These are phyloP conservation scores for Chionodraco myersi DNA, from an alignment of 2,113 vertebrate species.

Conservation along the genomic window DNA sequence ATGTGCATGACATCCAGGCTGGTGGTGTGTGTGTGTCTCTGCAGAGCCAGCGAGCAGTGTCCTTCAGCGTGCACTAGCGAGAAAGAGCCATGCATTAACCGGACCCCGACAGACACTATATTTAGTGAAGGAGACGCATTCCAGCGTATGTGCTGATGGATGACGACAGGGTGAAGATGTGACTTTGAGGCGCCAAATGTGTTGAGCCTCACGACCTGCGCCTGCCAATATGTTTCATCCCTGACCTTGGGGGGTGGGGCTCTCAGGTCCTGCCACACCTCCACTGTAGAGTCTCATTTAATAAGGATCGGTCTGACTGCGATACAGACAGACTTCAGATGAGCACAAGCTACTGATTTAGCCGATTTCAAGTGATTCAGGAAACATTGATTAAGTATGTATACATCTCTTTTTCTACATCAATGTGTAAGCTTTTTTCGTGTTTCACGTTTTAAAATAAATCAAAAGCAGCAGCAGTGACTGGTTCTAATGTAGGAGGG, in stretches of 20 bases:
- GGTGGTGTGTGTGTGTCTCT: constrained; percentile 32
- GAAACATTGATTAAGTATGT: background rate
- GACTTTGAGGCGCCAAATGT: constrained; percentile 77
- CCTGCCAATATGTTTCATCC: constrained; percentile 63
- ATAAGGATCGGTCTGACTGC: constrained; percentile 21
- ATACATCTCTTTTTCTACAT: background rate
- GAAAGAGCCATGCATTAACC: constrained; percentile 65
- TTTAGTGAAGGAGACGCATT: constrained; percentile 78
- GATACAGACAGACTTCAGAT: constrained; percentile 22
- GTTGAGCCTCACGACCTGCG: constrained; percentile 67
- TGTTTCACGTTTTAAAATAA: background rate
- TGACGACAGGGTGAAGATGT: constrained; percentile 79
- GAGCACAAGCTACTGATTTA: constrained; percentile 38
- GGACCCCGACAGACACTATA: constrained; percentile 73
- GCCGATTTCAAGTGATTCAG: background rate
- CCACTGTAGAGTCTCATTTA: constrained; percentile 24
- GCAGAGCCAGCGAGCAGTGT: constrained; percentile 47
- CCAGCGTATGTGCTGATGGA: constrained; percentile 78
- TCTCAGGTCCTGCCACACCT: background rate
- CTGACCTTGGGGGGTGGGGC: constrained; percentile 59
- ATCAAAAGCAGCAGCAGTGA: constrained; percentile 50
- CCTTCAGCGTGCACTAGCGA: constrained; percentile 66
- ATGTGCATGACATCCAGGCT: constrained; percentile 40
- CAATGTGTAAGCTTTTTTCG: background rate
- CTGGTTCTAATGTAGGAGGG: constrained; percentile 3